These are phyloP conservation scores for Capitella teleta DNA, from an alignment of 1,140 invertebrate genomes.

Conservation along the genomic window DNA sequence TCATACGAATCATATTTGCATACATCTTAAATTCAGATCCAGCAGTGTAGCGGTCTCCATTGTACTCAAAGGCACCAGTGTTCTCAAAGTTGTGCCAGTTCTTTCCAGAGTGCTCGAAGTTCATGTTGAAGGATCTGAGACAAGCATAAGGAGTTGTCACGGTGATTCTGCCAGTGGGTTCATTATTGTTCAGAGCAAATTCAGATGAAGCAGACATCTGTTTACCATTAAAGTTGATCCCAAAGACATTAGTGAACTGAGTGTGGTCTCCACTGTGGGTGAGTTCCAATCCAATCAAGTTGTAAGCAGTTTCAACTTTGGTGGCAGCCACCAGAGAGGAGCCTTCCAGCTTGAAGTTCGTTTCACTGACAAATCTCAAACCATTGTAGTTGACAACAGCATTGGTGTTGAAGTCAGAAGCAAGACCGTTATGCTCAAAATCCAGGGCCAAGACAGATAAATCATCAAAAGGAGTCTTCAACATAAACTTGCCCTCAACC, in stretches of 20 bases:
- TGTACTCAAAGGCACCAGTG: background rate
- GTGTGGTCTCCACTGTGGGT: background rate
- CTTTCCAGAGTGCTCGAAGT: slow-evolving; percentile 8
- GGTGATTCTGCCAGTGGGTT: slow-evolving; percentile 5
- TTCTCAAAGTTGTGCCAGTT: slow-evolving; percentile 9
- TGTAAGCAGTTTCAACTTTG: too few species aligned
- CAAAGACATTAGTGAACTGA: background rate
- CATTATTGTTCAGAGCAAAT: too few species aligned
- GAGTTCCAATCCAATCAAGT: too few species aligned
- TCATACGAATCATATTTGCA: slow-evolving; percentile 1
- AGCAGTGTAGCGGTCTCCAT: slow-evolving; percentile 4
- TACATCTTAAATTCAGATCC: slow-evolving; percentile 3
- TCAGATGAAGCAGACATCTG: too few species aligned
- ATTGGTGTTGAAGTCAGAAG: too few species aligned
- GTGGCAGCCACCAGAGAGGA: too few species aligned
- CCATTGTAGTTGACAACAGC: too few species aligned
- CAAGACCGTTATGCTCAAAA: slow-evolving; percentile 7
- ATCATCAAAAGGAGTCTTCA: slow-evolving; percentile 4
- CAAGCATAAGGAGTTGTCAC: slow-evolving; percentile 4
- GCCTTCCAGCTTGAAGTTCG: slow-evolving; percentile 8
- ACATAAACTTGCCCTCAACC: background rate
- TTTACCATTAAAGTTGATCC: background rate
- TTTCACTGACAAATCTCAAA: too few species aligned
- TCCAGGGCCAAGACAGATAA: background rate
- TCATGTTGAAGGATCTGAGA: background rate